These are phyloP conservation scores for Phrynosoma platyrhinos DNA, from an alignment of 2,113 vertebrate genomes.

Conservation along the genomic window DNA sequence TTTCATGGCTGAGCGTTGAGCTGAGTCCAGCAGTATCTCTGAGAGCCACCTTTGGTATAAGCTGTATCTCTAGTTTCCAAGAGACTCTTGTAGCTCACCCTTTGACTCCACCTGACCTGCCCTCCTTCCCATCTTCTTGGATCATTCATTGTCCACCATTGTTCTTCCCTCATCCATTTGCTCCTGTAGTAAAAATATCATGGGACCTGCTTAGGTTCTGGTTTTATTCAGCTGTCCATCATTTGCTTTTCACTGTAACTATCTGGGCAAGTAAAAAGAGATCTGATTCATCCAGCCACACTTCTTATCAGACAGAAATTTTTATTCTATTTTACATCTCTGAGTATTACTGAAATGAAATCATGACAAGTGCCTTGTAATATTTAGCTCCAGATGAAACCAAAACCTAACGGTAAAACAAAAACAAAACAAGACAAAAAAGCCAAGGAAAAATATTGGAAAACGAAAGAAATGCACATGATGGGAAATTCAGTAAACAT, in stretches of 20 bases:
- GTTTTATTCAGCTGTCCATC: no score
- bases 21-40: no score
- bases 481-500: conserved; percentile 42
- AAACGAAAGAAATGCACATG: conserved; percentile 37
- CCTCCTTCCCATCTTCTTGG: background rate
- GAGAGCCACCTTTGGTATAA: background rate
- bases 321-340: conserved; percentile 80
- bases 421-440: background rate
- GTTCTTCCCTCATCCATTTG: background rate
- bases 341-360: conserved; percentile 79
- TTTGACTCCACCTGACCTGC: no score
- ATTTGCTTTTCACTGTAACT: background rate
- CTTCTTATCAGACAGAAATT: conserved; percentile 75
- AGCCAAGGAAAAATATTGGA: background rate
- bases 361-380: conserved; percentile 77
- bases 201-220: background rate
- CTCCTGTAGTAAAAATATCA: background rate
- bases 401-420: conserved; percentile 45
- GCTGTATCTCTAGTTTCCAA: background rate
- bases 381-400: conserved; percentile 72
- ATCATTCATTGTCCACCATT: no score
- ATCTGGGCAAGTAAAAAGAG: background rate
- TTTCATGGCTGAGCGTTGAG: no score
- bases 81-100: background rate
- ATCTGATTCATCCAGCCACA: conserved; percentile 49